Conservation (phyloP, 2,113 vertebrate species). For the Thalassarche chlororhynchos region DNA sequence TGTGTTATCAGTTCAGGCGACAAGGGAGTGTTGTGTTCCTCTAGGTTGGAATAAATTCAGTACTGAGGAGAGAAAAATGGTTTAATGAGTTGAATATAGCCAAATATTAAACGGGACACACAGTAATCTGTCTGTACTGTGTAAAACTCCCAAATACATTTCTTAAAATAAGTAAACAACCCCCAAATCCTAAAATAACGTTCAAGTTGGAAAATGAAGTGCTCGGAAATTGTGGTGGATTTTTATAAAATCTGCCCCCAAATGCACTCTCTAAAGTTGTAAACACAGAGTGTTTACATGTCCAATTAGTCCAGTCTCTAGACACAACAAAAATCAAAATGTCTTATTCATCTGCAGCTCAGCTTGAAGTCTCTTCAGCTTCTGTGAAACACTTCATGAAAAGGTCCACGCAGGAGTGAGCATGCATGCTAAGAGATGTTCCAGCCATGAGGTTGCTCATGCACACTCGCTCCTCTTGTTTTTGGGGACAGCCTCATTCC, state of each 20-base stretch:
- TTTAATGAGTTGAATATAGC: neutral
- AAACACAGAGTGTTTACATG: neutral
- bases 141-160: neutral
- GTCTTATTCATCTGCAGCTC: neutral
- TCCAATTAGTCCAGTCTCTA: neutral
- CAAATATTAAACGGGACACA: neutral
- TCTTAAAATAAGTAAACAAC: neutral
- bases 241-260: neutral
- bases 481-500: neutral
- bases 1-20: neutral
- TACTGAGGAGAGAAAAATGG: neutral
- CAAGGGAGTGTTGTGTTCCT: neutral
- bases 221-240: neutral
- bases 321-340: neutral
- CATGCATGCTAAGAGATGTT: rapidly evolving
- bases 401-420: neutral
- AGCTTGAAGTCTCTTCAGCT: neutral
- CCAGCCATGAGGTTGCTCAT: rapidly evolving
- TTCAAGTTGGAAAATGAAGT: neutral
- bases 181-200: neutral
- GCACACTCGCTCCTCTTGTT: rapidly evolving
- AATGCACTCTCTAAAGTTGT: neutral
- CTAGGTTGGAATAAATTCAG: neutral
- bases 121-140: neutral
- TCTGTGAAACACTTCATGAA: neutral